These are phyloP conservation scores for Poecilia picta DNA, from an alignment of 2,797 vertebrate species.

Conservation along the genomic window DNA sequence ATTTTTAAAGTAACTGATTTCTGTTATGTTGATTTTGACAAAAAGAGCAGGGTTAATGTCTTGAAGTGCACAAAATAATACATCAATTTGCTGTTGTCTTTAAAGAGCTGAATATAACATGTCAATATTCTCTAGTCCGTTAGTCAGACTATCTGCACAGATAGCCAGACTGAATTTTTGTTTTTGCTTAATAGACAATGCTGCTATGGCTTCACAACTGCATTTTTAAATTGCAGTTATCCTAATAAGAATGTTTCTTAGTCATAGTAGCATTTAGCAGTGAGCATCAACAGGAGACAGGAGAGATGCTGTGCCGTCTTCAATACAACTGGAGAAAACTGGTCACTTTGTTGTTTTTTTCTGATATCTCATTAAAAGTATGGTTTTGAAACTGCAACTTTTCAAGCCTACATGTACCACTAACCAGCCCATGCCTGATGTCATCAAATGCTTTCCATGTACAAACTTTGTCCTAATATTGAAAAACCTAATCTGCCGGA, in stretches of 20 bases:
- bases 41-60: neutral
- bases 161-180: neutral
- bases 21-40: neutral
- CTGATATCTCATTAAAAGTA: neutral
- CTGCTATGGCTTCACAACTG: neutral
- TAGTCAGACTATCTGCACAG: neutral
- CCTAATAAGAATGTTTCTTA: neutral
- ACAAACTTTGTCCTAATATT: neutral
- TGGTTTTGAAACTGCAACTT: neutral
- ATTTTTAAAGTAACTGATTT: neutral
- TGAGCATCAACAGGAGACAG: neutral
- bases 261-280: neutral
- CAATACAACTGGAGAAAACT: neutral
- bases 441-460: conserved; percentile 5
- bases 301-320: neutral
- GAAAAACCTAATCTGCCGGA: neutral
- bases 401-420: neutral
- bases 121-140: neutral
- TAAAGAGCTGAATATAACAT: neutral
- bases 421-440: neutral
- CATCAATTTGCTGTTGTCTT: neutral
- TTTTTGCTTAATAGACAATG: neutral
- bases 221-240: neutral
- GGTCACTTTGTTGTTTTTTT: neutral
- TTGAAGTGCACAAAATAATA: neutral